A percentile compares a stretch with the other conserved stretches of the same genome.
Evolutionary conservation across 1,140 invertebrate genomes (phyloP).

Genomic region (Listronotus bonariensis): DNA sequence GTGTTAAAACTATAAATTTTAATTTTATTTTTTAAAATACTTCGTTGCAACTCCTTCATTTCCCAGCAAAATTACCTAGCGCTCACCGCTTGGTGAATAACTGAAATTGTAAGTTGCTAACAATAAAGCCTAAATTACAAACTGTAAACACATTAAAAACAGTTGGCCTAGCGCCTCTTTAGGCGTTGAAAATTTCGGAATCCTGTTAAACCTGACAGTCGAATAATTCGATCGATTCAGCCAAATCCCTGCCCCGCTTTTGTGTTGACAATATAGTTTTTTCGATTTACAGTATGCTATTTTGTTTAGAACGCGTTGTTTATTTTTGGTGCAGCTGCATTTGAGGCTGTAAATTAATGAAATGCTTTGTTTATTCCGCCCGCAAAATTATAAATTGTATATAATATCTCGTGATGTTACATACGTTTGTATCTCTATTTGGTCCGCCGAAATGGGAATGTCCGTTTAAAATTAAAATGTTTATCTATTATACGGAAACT

Average conservation of each 20-base stretch:
- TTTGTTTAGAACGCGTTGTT: conserved; percentile 41
- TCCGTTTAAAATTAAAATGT: conserved; percentile 26
- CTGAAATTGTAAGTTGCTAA: no score
- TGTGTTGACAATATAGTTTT: conserved; percentile 43
- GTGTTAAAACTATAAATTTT: no score
- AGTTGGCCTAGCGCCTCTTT: no score
- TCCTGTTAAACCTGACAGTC: background rate
- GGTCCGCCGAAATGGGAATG: conserved; percentile 11
- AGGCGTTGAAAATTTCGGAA: no score
- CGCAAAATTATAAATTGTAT: conserved; percentile 44
- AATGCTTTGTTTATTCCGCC: conserved; percentile 40
- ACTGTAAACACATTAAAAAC: no score
- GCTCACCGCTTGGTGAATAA: no score
- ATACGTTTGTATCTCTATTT: conserved; percentile 23
- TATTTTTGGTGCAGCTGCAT: conserved; percentile 45
- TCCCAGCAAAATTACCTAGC: no score
- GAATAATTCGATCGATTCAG: conserved; percentile 41
- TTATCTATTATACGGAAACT: conserved; percentile 16
- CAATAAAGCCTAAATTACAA: no score
- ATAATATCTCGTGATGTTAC: conserved; percentile 38
- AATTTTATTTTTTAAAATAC: no score
- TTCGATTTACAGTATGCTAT: conserved; percentile 38
- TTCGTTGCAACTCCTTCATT: no score
- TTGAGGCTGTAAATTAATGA: conserved; percentile 41
- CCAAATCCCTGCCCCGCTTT: conserved; percentile 37